These are phyloP conservation scores for Ctenodactylus gundi DNA, from an alignment of 2,113 vertebrate species.

Conservation along the genomic window DNA sequence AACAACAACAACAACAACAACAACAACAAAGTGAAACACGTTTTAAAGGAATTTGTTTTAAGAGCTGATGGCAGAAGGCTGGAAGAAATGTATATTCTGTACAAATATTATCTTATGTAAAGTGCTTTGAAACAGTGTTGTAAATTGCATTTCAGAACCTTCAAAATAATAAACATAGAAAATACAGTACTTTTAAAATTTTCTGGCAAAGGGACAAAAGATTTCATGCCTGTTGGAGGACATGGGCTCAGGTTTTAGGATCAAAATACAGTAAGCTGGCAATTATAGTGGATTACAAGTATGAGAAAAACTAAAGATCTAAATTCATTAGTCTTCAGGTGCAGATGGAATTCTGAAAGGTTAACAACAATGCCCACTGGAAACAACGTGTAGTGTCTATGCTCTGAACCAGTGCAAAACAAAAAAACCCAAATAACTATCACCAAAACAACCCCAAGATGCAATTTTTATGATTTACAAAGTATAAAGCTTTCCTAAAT, in stretches of 20 bases:
- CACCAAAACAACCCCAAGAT: conserved; percentile 82
- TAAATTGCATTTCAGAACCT: conserved; percentile 72
- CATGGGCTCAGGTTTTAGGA: conserved; percentile 86
- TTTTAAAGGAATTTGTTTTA: conserved; percentile 30
- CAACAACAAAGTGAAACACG: background rate
- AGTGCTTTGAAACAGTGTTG: conserved; percentile 78
- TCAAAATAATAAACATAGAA: conserved; percentile 76
- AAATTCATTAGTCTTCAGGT: conserved; percentile 79
- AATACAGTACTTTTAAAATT: conserved; percentile 85
- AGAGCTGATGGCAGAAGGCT: background rate
- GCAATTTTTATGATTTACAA: conserved; percentile 85
- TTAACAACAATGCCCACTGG: conserved; percentile 85
- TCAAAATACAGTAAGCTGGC: conserved; percentile 86
- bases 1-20: background rate
- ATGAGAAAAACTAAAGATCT: conserved; percentile 68
- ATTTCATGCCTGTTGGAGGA: conserved; percentile 78
- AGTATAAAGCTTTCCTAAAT: conserved; percentile 84
- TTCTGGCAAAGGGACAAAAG: conserved; percentile 77
- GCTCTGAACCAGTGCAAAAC: conserved; percentile 87
- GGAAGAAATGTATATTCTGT: conserved; percentile 48
- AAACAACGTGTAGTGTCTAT: conserved; percentile 82
- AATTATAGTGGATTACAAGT: conserved; percentile 73
- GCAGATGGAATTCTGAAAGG: conserved; percentile 81
- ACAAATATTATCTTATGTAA: conserved; percentile 67
- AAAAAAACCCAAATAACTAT: conserved; percentile 76